Conservation (phyloP, 1,140 invertebrate genomes). For the Lepidurus arcticus region DNA sequence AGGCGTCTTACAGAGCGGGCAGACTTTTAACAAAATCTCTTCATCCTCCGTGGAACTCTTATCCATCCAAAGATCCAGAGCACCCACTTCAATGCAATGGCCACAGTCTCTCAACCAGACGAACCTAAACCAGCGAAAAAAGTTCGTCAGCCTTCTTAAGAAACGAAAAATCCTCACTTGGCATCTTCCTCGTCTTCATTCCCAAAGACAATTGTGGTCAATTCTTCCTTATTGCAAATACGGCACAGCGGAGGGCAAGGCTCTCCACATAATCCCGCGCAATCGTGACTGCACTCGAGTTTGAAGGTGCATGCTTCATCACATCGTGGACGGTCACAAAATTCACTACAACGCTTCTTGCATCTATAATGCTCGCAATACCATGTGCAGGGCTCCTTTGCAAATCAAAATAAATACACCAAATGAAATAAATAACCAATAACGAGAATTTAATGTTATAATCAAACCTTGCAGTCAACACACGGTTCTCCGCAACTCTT, state of each 20-base stretch:
- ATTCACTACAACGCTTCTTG: conserved; percentile 50
- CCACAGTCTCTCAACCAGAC: conserved; percentile 58
- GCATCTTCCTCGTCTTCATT: conserved; percentile 53
- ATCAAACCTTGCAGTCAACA: conserved; percentile 51
- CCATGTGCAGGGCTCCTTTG: conserved; percentile 42
- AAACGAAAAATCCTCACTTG: conserved; percentile 43
- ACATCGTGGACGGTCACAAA: conserved; percentile 52
- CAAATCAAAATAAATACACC: not conserved
- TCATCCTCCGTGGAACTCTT: conserved; percentile 37
- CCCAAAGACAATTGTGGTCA: conserved; percentile 53
- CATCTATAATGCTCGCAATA: conserved; percentile 53
- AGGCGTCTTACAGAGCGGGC: conserved; percentile 57
- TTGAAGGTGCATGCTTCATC: conserved; percentile 47
- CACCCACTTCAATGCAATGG: conserved; percentile 55
- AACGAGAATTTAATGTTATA: not conserved
- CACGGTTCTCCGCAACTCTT: conserved; percentile 46
- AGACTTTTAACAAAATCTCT: conserved; percentile 52
- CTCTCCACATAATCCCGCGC: conserved; percentile 65
- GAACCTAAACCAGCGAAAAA: conserved; percentile 46
- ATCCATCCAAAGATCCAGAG: conserved; percentile 51
- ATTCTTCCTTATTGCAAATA: conserved; percentile 48
- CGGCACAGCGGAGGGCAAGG: conserved; percentile 48
- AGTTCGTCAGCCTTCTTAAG: conserved; percentile 30
- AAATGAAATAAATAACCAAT: not conserved
- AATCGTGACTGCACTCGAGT: conserved; percentile 54